Conservation (phyloP, 1,140 invertebrate genomes). For the Brachionus rubens region DNA sequence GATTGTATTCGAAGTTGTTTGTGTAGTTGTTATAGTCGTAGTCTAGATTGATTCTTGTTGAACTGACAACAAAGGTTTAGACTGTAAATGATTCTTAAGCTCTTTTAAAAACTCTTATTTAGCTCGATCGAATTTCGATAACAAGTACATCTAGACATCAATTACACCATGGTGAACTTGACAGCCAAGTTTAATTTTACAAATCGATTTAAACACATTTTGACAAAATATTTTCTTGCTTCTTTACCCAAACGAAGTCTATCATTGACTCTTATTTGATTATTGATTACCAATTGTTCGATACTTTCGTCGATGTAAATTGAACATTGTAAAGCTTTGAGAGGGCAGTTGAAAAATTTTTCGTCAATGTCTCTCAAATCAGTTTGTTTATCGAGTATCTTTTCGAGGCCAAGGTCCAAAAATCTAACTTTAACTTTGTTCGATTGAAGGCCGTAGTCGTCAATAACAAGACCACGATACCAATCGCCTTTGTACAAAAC, state of each 20-base stretch:
- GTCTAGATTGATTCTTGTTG: neutral
- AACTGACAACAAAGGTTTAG: neutral
- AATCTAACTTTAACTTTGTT: constrained; percentile 30
- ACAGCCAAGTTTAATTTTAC: constrained; percentile 7
- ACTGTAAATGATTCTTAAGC: constrained; percentile 1
- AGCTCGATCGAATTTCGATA: constrained; percentile 35
- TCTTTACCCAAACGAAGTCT: neutral
- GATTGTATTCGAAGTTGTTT: constrained; percentile 1
- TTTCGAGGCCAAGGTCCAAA: constrained; percentile 20
- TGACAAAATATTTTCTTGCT: constrained; percentile 27
- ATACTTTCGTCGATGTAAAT: constrained; percentile 16
- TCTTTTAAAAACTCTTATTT: constrained; percentile 14
- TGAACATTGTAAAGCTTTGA: constrained; percentile 10
- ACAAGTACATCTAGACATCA: constrained; percentile 26
- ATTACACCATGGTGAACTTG: constrained; percentile 9
- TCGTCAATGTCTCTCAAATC: constrained; percentile 13
- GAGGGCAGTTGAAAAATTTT: constrained; percentile 41
- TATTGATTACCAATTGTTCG: neutral
- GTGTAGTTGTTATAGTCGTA: constrained; percentile 1
- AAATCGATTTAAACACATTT: constrained; percentile 6
- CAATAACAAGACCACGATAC: neutral
- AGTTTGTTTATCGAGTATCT: neutral
- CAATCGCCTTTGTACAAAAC: constrained; percentile 32
- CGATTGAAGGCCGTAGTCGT: neutral
- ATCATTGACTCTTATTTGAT: neutral